phyloP scores from a whole-genome alignment of 2,113 vertebrate species.

The Carollia perspicillata region DNA sequence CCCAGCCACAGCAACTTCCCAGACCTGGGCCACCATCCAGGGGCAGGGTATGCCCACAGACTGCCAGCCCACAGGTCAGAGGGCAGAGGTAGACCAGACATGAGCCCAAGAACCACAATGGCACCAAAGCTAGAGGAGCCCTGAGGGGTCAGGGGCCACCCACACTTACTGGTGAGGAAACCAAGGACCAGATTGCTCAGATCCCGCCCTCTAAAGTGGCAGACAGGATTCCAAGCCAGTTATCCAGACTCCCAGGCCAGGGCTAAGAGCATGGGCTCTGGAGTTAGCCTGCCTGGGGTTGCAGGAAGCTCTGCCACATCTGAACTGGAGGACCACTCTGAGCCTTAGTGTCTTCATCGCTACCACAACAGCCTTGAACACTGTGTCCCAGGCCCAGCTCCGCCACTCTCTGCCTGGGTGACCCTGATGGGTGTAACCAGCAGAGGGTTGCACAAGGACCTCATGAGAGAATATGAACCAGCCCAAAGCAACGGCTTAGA shows the following conservation, averaged over 20 bases:
- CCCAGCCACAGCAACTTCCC: not conserved
- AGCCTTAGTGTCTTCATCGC: not conserved
- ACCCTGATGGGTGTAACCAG: not conserved
- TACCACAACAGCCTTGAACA: not conserved
- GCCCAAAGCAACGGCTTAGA: not conserved
- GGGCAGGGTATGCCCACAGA: not conserved
- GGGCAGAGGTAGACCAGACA: not conserved
- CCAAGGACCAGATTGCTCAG: not conserved
- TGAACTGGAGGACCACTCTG: not conserved
- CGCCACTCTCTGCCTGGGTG: not conserved
- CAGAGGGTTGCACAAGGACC: too few species aligned
- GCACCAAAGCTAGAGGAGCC: not conserved
- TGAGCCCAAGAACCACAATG: not conserved
- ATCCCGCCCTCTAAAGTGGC: too few species aligned
- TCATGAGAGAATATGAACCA: not conserved
- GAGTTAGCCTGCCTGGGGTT: not conserved
- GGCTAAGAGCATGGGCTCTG: accelerated
- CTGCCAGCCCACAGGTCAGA: not conserved
- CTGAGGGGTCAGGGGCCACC: not conserved
- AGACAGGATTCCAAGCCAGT: not conserved
- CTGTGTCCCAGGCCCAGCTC: not conserved
- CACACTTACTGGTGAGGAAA: not conserved
- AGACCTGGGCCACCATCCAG: not conserved
- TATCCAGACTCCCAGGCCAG: not conserved
- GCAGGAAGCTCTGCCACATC: not conserved